Conservation (phyloP, 2,888 invertebrate species). For the Xestia c-nigrum region DNA sequence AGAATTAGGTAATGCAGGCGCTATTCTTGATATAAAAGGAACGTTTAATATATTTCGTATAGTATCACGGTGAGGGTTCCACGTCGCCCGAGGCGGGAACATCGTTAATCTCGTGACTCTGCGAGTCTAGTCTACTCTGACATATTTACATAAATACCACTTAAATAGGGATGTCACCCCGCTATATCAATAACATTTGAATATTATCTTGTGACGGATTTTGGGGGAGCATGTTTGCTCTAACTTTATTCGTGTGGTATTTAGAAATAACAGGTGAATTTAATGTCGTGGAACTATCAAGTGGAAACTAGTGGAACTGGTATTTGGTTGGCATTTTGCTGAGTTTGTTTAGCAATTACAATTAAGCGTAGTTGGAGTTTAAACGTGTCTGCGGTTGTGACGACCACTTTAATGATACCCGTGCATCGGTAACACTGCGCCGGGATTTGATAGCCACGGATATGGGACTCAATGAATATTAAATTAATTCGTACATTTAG, state of each 20-base stretch:
- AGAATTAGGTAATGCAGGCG: slow-evolving; percentile 22
- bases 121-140: slow-evolving; percentile 73
- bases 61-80: slow-evolving; percentile 61
- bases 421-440: slow-evolving; percentile 69
- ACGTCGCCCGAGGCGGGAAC: slow-evolving; percentile 69
- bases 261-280: slow-evolving; percentile 44
- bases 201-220: slow-evolving; percentile 65
- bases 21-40: slow-evolving; percentile 55
- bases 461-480: slow-evolving; percentile 79
- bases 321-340: slow-evolving; percentile 47
- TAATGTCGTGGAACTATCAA: slow-evolving; percentile 27
- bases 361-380: slow-evolving; percentile 55
- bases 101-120: slow-evolving; percentile 79
- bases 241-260: slow-evolving; percentile 18
- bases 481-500: slow-evolving; percentile 81
- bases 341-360: slow-evolving; percentile 55
- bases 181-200: slow-evolving; percentile 59
- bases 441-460: slow-evolving; percentile 76
- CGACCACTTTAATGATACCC: slow-evolving; percentile 69
- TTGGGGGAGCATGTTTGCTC: slow-evolving; percentile 51
- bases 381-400: slow-evolving; percentile 60
- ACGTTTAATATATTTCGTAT: slow-evolving; percentile 62
- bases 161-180: slow-evolving; percentile 71
- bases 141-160: slow-evolving; percentile 79
- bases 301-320: slow-evolving; percentile 13